These are phyloP conservation scores for Palloptera scutellata DNA, from an alignment of 2,888 invertebrate species.

Conservation along the genomic window DNA sequence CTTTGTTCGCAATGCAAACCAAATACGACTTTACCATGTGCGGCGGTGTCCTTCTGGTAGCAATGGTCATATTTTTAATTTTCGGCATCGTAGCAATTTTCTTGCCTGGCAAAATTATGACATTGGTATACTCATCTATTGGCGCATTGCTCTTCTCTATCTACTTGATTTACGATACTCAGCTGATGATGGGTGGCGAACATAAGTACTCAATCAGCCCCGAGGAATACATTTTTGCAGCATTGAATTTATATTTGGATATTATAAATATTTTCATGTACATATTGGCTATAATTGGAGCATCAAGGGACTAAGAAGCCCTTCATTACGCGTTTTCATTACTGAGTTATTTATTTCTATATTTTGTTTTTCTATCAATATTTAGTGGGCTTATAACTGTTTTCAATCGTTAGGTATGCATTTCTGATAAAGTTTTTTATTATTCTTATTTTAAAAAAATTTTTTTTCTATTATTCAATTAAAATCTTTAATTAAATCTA, in stretches of 20 bases:
- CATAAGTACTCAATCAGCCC: conserved; percentile 91
- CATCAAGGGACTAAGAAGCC: conserved; percentile 51
- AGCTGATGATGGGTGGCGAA: conserved; percentile 88
- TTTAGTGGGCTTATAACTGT: too few species aligned
- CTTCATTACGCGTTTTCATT: too few species aligned
- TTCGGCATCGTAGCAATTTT: conserved; percentile 82
- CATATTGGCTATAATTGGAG: conserved; percentile 69
- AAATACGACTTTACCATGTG: conserved; percentile 85
- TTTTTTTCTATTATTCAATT: too few species aligned
- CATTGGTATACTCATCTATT: conserved; percentile 82
- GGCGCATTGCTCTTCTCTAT: conserved; percentile 90
- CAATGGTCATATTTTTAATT: conserved; percentile 76
- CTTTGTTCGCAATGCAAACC: conserved; percentile 93
- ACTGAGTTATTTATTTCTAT: too few species aligned
- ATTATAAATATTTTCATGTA: conserved; percentile 90
- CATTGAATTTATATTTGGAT: conserved; percentile 88
- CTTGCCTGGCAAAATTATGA: conserved; percentile 69
- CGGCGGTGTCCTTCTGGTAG: conserved; percentile 80
- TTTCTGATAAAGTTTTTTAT: too few species aligned
- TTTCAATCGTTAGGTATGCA: too few species aligned
- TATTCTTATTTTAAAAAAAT: too few species aligned
- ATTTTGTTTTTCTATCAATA: too few species aligned
- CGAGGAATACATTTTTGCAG: conserved; percentile 94
- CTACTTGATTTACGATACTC: conserved; percentile 91
- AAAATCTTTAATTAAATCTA: too few species aligned